Evolutionary conservation across 2,797 vertebrate genomes (phyloP), one percentile per base, ranked within the genome.

Genomic region (Yasuhikotakia modesta): DNA sequence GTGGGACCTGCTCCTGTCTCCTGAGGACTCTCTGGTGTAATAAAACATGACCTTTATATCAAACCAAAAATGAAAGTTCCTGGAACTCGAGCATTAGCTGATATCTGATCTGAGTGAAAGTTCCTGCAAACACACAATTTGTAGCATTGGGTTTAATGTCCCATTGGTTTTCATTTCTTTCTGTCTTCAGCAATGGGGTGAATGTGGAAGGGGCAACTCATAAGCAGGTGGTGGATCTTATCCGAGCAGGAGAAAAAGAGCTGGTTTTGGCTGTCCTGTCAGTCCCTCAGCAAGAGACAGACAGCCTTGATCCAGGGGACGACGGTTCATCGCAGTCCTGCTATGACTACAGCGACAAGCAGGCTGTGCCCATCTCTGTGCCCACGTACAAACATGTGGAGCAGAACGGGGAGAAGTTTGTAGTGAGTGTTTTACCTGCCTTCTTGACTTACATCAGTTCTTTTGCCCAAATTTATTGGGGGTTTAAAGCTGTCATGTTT

Each of bases 171-270:
- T 57, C n/a, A 12, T 35, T 24, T 76, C n/a, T 60, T 27, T 72
- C n/a, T 66, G 72, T 69, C 81, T 43, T 2, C 79, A 98, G 97
- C 74, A 99, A 98, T 1, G 94, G 95, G 6, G 95, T 98, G 87
- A 98, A 97, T 13, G 97, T 99, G 0, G 97, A 99, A 35, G 96
- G 97, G 22, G 96, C 96, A 0, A 99, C 96, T 0, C 97, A 99
- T 90, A 98, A 98, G 92, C 97, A 99, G 87, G 97, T 98, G 90
- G 97, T 99, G 88, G 97, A 99, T 79, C 94, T 99, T 90, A 99
- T 99, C 87, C 95, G 97, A 0, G 97, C 96, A 0, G 97, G 96
- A 0, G 96, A 99, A 91, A 92, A 93, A 87, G 96, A 98, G 88
- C 88, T 99, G 81, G 91, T 96, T 35, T 91, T 98, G 78, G 95